phyloP scores from a whole-genome alignment of 2,888 invertebrate genomes.

The Argyresthia goedartella region DNA sequence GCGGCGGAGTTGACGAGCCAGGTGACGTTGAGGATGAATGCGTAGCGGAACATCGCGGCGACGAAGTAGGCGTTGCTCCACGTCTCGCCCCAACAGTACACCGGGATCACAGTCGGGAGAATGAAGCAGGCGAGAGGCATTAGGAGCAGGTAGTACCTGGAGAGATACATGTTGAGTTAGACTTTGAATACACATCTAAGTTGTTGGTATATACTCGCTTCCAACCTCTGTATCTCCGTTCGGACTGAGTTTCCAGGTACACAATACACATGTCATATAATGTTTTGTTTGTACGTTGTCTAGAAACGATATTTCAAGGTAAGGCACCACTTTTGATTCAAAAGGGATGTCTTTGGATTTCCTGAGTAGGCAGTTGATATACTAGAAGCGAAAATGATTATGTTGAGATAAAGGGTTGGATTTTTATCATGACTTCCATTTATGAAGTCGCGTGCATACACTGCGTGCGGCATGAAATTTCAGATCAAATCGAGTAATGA shows the following conservation, averaged over 20 bases:
- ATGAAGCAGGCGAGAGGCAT: slow-evolving; percentile 84
- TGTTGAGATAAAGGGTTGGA: too few species aligned
- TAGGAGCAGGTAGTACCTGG: slow-evolving; percentile 79
- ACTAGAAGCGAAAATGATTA: too few species aligned
- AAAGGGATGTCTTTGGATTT: background rate
- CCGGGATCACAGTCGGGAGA: slow-evolving; percentile 81
- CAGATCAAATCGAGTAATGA: too few species aligned
- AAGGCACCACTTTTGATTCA: background rate
- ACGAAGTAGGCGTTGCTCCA: slow-evolving; percentile 77
- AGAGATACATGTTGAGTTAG: slow-evolving; percentile 9
- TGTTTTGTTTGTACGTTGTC: too few species aligned
- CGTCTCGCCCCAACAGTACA: slow-evolving; percentile 83
- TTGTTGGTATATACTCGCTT: background rate
- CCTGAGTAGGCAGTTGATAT: too few species aligned
- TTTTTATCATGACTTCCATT: too few species aligned
- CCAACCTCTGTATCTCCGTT: too few species aligned
- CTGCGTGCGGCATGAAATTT: too few species aligned
- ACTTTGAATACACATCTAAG: background rate
- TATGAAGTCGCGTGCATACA: too few species aligned
- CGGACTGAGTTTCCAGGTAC: too few species aligned
- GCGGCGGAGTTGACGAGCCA: slow-evolving; percentile 94
- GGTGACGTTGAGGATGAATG: slow-evolving; percentile 85
- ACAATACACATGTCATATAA: too few species aligned
- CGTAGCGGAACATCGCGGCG: slow-evolving; percentile 81
- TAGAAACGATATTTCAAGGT: too few species aligned